Evolutionary conservation across 2,888 invertebrate genomes (phyloP).

Genomic region (Spodoptera picta): DNA sequence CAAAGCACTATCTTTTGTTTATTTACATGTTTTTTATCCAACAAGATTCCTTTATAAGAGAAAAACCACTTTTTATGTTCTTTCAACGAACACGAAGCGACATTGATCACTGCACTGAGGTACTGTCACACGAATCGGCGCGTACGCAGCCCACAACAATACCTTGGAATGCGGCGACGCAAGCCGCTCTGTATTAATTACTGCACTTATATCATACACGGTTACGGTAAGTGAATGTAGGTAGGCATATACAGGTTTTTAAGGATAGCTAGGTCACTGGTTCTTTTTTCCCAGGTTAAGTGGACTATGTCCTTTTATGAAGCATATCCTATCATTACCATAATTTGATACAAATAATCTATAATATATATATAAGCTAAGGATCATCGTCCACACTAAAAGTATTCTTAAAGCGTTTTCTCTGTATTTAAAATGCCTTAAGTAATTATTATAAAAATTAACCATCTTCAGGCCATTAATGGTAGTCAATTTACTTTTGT

Average conservation of each 20-base stretch:
- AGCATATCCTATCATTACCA: no score
- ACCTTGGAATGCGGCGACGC: slow-evolving; percentile 67
- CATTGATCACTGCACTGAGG: slow-evolving; percentile 43
- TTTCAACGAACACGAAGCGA: slow-evolving; percentile 36
- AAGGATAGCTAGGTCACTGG: no score
- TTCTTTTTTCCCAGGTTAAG: no score
- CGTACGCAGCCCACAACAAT: slow-evolving; percentile 64
- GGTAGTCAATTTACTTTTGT: no score
- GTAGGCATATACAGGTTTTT: background rate
- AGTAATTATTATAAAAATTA: no score
- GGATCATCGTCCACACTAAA: no score
- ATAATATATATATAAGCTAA: no score
- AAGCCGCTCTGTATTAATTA: slow-evolving; percentile 59
- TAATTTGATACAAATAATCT: no score
- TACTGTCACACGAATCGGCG: slow-evolving; percentile 44
- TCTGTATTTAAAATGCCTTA: no score
- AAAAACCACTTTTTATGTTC: slow-evolving; percentile 31
- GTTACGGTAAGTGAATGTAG: slow-evolving; percentile 45
- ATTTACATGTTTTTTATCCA: slow-evolving; percentile 31
- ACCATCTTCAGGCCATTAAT: no score
- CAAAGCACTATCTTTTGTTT: slow-evolving; percentile 15
- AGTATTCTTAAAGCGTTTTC: no score
- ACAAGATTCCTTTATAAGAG: slow-evolving; percentile 14
- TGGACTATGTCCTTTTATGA: no score
- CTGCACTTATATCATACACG: slow-evolving; percentile 43